phyloP scores from a whole-genome alignment of 2,797 vertebrate genomes.

The Mareca penelope region DNA sequence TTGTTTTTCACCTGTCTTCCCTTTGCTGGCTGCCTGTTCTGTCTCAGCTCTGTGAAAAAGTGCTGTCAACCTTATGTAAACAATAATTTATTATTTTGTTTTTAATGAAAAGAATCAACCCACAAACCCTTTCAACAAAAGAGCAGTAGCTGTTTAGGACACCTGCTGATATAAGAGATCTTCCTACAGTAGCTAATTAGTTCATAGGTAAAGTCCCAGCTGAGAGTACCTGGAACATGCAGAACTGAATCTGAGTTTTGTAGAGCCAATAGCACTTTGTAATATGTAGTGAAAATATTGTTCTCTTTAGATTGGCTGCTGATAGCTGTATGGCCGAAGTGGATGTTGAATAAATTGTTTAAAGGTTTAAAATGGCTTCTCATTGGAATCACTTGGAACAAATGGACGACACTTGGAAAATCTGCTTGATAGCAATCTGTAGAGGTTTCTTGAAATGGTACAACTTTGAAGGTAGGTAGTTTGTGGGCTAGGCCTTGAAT shows the following conservation, averaged over 20 bases:
- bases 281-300: neutral
- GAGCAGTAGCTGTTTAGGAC: neutral
- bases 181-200: neutral
- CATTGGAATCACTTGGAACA: neutral
- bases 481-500: neutral
- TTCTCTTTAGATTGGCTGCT: neutral
- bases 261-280: neutral
- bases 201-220: neutral
- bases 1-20: slow-evolving; percentile 5
- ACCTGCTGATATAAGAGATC: neutral
- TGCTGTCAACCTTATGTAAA: neutral
- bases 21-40: slow-evolving; percentile 1
- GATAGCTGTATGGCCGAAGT: neutral
- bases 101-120: neutral
- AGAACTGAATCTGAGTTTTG: neutral
- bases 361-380: neutral
- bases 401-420: neutral
- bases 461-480: neutral
- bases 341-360: neutral
- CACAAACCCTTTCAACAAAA: neutral
- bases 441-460: neutral
- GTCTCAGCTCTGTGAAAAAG: neutral
- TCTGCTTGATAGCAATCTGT: neutral
- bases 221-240: neutral
- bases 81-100: neutral